phyloP scores from a whole-genome alignment of 2,113 vertebrate genomes.

The Egretta garzetta region DNA sequence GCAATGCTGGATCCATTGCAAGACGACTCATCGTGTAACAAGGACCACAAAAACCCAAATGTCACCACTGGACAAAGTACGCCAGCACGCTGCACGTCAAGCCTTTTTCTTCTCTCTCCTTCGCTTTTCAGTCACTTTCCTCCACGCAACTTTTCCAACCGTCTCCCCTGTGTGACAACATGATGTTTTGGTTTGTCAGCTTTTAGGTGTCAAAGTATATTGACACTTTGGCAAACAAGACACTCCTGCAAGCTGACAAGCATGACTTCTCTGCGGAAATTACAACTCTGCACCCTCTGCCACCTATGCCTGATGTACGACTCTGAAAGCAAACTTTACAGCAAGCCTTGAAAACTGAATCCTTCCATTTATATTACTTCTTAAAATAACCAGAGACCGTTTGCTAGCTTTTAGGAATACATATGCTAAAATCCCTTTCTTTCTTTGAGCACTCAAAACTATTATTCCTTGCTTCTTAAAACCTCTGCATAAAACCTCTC shows the following conservation, averaged over 20 bases:
- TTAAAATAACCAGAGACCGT: not conserved
- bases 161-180: not conserved
- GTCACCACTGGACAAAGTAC: not conserved
- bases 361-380: not conserved
- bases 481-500: not conserved
- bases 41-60: not conserved
- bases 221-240: not conserved
- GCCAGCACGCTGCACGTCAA: not conserved
- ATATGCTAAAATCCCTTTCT: not conserved
- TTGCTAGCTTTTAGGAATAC: not conserved
- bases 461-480: not conserved
- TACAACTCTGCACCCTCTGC: not conserved
- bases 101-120: not conserved
- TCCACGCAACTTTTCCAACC: not conserved
- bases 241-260: not conserved
- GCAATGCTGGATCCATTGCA: not conserved
- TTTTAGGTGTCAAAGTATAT: not conserved
- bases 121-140: not conserved
- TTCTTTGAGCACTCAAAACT: not conserved
- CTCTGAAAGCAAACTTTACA: not conserved
- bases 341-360: not conserved
- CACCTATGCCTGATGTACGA: not conserved
- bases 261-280: not conserved
- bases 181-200: not conserved
- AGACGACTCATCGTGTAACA: fast-evolving